These are phyloP conservation scores for Caenorhabditis zanzibari DNA, from an alignment of 2,888 invertebrate species.

Conservation along the genomic window DNA sequence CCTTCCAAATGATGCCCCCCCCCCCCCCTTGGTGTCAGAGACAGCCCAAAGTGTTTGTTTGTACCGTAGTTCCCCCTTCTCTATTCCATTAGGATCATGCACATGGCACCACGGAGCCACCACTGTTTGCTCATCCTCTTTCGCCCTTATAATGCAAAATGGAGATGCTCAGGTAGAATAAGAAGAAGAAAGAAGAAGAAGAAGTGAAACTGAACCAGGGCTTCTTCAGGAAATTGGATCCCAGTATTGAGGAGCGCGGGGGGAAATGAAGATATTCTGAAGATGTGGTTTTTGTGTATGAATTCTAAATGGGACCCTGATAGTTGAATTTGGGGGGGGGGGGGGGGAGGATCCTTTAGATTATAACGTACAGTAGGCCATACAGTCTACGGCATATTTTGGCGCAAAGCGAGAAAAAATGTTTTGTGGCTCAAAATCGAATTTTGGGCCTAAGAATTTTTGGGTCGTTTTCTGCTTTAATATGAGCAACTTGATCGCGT, in stretches of 20 bases:
- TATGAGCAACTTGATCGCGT: no score
- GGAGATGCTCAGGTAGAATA: conserved; percentile 31
- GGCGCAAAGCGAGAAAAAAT: no score
- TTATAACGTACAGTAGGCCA: no score
- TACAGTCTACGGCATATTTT: no score
- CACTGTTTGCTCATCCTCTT: conserved; percentile 50
- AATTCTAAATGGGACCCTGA: no score
- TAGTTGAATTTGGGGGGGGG: neutral
- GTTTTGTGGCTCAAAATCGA: no score
- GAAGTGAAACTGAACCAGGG: conserved; percentile 30
- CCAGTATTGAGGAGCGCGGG: neutral
- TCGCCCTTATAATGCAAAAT: conserved; percentile 2
- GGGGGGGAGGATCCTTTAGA: neutral
- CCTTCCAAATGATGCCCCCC: no score
- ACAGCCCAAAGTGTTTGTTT: conserved; percentile 34
- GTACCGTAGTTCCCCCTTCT: conserved; percentile 40
- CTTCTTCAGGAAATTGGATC: conserved; percentile 43
- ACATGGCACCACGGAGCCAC: conserved; percentile 1
- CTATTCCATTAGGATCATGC: conserved; percentile 56
- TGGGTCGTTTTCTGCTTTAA: no score
- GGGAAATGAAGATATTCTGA: conserved; percentile 45
- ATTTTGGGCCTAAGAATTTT: no score
- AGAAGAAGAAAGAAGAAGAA: neutral
- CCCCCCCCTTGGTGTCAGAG: no score
- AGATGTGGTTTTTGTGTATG: neutral